These are phyloP conservation scores for Scylla paramamosain DNA, from an alignment of 1,140 invertebrate genomes.

Conservation along the genomic window DNA sequence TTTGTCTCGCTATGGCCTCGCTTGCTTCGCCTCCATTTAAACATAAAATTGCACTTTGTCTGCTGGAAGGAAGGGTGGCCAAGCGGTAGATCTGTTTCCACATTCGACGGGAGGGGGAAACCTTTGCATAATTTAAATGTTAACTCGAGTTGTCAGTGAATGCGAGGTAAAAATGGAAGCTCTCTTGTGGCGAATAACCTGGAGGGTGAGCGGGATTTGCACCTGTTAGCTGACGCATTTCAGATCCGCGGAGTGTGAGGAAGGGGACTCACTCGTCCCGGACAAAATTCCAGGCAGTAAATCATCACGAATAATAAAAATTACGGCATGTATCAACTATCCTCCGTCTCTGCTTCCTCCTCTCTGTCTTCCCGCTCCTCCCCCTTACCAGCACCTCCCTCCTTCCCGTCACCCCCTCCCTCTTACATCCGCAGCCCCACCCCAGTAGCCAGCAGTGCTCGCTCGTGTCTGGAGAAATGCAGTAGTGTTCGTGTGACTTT, in stretches of 20 bases:
- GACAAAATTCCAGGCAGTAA: neutral
- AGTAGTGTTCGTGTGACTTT: neutral
- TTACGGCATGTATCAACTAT: neutral
- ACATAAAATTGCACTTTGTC: neutral
- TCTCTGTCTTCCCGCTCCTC: too few species aligned
- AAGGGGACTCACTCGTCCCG: too few species aligned
- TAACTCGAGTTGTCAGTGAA: neutral
- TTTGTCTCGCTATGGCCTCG: neutral
- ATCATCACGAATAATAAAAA: neutral
- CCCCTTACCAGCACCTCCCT: neutral
- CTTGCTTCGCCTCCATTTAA: neutral
- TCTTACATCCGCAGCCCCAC: neutral
- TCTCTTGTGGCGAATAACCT: neutral
- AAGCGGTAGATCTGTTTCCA: neutral
- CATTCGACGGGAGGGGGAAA: neutral
- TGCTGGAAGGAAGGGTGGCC: neutral
- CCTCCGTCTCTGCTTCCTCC: neutral
- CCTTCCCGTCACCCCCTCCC: neutral
- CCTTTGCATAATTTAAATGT: conserved; percentile 16
- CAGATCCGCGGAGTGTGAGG: neutral
- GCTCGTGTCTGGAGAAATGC: neutral
- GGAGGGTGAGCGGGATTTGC: neutral
- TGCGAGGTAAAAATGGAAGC: neutral
- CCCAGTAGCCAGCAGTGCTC: neutral
- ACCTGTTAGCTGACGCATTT: neutral